Percentiles rank a stretch among this genome's conserved stretches.
Conservation (phyloP, 2,113 vertebrate species). For the Cephalopholis sonnerati region DNA sequence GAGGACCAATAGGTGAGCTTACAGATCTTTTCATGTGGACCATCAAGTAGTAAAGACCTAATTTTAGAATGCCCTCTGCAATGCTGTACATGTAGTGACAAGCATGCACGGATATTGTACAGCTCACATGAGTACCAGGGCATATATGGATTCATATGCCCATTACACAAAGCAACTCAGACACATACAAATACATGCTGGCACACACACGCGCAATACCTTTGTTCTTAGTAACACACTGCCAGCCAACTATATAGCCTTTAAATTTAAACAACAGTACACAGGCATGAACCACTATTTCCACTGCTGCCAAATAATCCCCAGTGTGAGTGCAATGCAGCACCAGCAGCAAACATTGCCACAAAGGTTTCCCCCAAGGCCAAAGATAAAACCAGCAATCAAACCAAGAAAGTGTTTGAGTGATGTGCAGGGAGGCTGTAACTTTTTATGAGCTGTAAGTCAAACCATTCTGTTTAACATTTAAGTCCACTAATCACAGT, state of each 20-base stretch:
- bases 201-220: background rate
- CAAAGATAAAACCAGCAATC: constrained; percentile 59
- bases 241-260: constrained; percentile 22
- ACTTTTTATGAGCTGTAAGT: constrained; percentile 62
- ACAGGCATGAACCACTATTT: constrained; percentile 51
- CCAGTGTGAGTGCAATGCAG: constrained; percentile 42
- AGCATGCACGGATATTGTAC: background rate
- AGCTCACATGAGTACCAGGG: background rate
- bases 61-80: constrained; percentile 53
- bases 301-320: constrained; percentile 59
- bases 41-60: constrained; percentile 62
- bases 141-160: constrained; percentile 1
- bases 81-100: constrained; percentile 22
- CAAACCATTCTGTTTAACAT: constrained; percentile 60
- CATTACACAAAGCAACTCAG: constrained; percentile 3
- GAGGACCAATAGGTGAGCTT: constrained; percentile 27
- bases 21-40: constrained; percentile 70
- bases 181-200: constrained; percentile 19
- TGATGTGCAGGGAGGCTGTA: constrained; percentile 58
- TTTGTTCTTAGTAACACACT: constrained; percentile 30
- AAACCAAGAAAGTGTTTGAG: constrained; percentile 55
- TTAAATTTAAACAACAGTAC: constrained; percentile 46
- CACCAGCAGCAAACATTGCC: constrained; percentile 46
- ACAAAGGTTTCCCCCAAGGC: constrained; percentile 67
- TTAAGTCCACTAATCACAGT: background rate